These are phyloP conservation scores for Rhinatrema bivittatum DNA, from an alignment of 2,797 vertebrate genomes.

Conservation along the genomic window DNA sequence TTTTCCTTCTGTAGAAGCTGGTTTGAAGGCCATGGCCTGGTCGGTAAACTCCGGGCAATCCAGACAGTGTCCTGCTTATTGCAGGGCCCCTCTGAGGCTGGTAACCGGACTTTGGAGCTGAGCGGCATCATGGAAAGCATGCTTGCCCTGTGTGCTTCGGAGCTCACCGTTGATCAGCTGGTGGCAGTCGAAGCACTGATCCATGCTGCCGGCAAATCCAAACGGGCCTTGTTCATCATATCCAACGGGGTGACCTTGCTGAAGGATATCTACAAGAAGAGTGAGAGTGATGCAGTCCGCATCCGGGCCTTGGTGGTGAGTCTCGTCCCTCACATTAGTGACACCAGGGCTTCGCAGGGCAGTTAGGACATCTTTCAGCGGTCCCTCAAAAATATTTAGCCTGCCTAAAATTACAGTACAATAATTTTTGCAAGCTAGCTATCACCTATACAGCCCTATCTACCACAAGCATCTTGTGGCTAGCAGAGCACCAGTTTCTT, in stretches of 20 bases:
- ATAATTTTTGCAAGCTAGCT: too few species aligned
- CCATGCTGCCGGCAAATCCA: constrained; percentile 90
- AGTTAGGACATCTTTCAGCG: too few species aligned
- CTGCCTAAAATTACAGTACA: too few species aligned
- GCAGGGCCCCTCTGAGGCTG: constrained; percentile 86
- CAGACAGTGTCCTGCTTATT: constrained; percentile 87
- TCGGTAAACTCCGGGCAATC: constrained; percentile 80
- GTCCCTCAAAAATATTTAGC: too few species aligned
- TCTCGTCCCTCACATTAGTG: too few species aligned
- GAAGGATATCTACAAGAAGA: constrained; percentile 95
- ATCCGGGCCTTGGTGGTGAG: constrained; percentile 93
- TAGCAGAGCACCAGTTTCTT: too few species aligned
- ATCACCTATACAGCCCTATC: too few species aligned
- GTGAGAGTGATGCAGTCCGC: constrained; percentile 86
- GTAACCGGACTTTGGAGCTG: constrained; percentile 85
- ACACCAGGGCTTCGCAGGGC: too few species aligned
- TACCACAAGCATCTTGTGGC: too few species aligned
- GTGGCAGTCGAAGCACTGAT: constrained; percentile 92
- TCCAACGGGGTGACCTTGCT: constrained; percentile 86
- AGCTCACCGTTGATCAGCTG: constrained; percentile 79
- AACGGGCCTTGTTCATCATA: constrained; percentile 91
- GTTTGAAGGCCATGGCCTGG: constrained; percentile 62
- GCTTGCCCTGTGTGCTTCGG: constrained; percentile 81
- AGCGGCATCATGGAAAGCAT: constrained; percentile 86
- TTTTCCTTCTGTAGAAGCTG: constrained; percentile 61